These are phyloP conservation scores for Graptemys geographica DNA, from an alignment of 2,797 vertebrate genomes.

Conservation along the genomic window DNA sequence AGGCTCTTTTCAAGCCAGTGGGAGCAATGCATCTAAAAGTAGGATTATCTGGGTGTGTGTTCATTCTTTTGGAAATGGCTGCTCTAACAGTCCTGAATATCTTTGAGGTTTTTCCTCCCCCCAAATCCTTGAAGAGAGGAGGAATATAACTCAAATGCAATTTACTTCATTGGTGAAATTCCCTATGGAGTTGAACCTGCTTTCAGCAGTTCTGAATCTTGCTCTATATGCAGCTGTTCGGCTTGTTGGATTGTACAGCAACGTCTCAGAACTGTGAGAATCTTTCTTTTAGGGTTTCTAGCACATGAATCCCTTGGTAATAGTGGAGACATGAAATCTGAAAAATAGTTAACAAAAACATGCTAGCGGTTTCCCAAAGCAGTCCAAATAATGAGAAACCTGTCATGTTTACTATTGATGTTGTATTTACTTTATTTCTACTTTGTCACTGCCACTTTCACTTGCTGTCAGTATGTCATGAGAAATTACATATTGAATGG, in stretches of 20 bases:
- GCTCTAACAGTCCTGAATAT: neutral
- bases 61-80: neutral
- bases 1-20: neutral
- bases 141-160: neutral
- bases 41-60: neutral
- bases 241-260: neutral
- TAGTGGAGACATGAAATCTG: neutral
- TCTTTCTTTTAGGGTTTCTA: neutral
- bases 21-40: neutral
- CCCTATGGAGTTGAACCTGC: neutral
- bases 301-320: rapidly evolving
- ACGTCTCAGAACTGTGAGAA: neutral
- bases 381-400: neutral
- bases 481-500: neutral
- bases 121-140: neutral
- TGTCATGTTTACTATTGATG: neutral
- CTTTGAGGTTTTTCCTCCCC: neutral
- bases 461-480: neutral
- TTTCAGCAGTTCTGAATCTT: neutral
- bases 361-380: neutral
- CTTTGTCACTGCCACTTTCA: neutral
- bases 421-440: neutral
- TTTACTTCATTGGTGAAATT: neutral
- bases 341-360: neutral
- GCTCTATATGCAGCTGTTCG: neutral